phyloP scores from a whole-genome alignment of 1,140 invertebrate genomes.

The Pogonomyrmex californicus region DNA sequence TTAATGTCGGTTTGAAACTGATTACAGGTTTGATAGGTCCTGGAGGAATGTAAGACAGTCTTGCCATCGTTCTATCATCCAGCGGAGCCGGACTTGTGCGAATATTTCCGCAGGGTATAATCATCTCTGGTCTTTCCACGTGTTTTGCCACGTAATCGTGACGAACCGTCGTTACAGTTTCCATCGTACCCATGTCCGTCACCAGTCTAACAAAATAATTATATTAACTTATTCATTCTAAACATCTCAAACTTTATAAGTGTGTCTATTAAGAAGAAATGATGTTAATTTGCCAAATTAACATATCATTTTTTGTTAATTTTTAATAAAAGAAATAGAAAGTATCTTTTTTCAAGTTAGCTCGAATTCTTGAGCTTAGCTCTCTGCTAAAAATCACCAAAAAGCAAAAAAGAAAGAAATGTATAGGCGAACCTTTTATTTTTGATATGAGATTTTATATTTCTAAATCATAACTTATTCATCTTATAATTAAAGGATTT shows the following conservation, averaged over 20 bases:
- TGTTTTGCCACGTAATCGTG: constrained; percentile 90
- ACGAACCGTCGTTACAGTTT: constrained; percentile 90
- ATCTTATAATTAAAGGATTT: neutral
- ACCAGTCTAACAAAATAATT: constrained; percentile 48
- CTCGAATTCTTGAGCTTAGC: neutral
- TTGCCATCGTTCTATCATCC: constrained; percentile 77
- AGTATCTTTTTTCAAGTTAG: neutral
- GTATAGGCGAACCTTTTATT: neutral
- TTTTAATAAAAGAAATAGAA: neutral
- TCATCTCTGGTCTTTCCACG: constrained; percentile 81
- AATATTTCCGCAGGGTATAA: constrained; percentile 85
- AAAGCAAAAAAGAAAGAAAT: neutral
- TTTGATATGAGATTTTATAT: neutral
- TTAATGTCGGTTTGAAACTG: constrained; percentile 87
- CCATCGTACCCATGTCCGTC: constrained; percentile 88
- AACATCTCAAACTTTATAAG: neutral
- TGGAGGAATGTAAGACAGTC: constrained; percentile 81
- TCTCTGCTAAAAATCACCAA: neutral
- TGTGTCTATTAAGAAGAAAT: neutral
- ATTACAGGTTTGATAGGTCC: constrained; percentile 75
- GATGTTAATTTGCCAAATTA: neutral
- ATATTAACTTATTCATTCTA: neutral
- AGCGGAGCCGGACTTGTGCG: constrained; percentile 82
- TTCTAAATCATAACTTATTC: neutral
- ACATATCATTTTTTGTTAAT: neutral